Evolutionary conservation across 2,888 invertebrate species (phyloP).

Genomic region (Plagodis dolabraria): DNA sequence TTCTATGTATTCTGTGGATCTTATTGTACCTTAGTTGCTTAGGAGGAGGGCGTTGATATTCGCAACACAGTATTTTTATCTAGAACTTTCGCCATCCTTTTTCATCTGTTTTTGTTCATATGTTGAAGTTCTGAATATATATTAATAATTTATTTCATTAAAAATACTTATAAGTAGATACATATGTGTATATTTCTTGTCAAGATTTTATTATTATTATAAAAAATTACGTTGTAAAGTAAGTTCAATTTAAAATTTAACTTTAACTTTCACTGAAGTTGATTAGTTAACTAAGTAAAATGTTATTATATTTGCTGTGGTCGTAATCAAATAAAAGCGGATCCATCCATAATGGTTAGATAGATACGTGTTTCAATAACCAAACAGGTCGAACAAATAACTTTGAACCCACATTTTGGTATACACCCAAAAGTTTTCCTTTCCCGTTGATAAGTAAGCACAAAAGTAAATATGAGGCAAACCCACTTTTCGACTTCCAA

Average conservation of each 20-base stretch:
- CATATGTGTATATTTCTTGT: too few relatives aligned
- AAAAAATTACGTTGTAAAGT: too few relatives aligned
- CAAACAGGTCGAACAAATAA: conserved; percentile 28
- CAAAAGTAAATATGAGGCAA: conserved; percentile 26
- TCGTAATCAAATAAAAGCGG: conserved; percentile 17
- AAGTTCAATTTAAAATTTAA: neutral
- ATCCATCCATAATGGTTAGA: conserved; percentile 6
- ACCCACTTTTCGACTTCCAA: conserved; percentile 19
- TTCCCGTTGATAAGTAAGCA: conserved; percentile 26
- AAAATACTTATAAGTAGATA: too few relatives aligned
- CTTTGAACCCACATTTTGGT: conserved; percentile 30
- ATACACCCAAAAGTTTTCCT: conserved; percentile 31
- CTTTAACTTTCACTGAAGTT: conserved; percentile 4
- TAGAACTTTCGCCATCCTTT: too few relatives aligned
- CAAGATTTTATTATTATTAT: too few relatives aligned
- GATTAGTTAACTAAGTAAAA: conserved; percentile 18
- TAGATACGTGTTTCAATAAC: conserved; percentile 20
- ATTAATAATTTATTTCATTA: too few relatives aligned
- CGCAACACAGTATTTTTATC: too few relatives aligned
- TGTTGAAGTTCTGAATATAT: too few relatives aligned
- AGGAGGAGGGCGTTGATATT: too few relatives aligned
- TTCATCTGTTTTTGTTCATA: too few relatives aligned
- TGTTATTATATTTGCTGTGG: conserved; percentile 6
- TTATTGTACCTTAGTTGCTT: too few relatives aligned
- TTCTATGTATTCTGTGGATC: too few relatives aligned